These are phyloP conservation scores for Danio albolineatus DNA, from an alignment of 2,797 vertebrate genomes.

Conservation along the genomic window DNA sequence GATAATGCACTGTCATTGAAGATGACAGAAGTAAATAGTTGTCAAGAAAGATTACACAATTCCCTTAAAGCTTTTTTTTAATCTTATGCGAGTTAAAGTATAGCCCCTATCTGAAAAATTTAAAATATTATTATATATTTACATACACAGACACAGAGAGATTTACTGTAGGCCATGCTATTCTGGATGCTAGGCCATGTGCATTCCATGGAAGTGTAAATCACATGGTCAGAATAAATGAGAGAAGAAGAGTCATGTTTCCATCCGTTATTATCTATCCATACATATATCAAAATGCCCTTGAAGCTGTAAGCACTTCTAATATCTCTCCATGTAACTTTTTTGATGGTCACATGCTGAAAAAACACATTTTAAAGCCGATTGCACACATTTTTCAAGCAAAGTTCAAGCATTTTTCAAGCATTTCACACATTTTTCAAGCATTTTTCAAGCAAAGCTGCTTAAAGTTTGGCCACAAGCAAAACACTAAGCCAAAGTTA, in stretches of 20 bases:
- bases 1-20: neutral
- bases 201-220: conserved; percentile 31
- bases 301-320: neutral
- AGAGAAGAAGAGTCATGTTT: neutral
- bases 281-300: neutral
- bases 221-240: conserved; percentile 34
- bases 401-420: conserved; percentile 40
- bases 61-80: neutral
- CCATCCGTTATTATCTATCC: neutral
- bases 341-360: conserved; percentile 4
- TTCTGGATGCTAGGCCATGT: conserved; percentile 40
- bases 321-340: neutral
- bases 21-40: conserved; percentile 7
- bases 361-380: neutral
- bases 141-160: neutral
- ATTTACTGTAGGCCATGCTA: conserved; percentile 21
- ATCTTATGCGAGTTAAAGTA: neutral
- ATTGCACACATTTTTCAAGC: conserved; percentile 67
- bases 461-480: conserved; percentile 70
- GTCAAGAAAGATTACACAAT: neutral
- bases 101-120: conserved; percentile 4
- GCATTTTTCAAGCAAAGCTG: conserved; percentile 65
- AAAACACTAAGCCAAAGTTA: conserved; percentile 73
- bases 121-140: too few species aligned
- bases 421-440: conserved; percentile 66